These are phyloP conservation scores for Phortica okadai DNA, from an alignment of 2,888 invertebrate species.

Conservation along the genomic window DNA sequence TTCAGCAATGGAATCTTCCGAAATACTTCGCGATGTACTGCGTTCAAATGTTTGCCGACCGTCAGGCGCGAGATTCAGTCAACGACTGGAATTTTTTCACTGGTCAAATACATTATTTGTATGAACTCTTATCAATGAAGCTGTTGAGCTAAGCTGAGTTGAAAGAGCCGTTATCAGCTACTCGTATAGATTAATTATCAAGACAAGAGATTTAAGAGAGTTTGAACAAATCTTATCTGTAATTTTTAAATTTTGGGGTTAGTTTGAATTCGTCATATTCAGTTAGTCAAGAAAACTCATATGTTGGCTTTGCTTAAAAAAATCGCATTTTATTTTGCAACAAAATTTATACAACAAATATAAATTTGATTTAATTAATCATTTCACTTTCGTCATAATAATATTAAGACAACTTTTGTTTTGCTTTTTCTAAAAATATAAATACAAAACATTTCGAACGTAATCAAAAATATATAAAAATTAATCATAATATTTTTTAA, in stretches of 20 bases:
- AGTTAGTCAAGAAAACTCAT: background rate
- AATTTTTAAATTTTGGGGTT: too few relatives aligned
- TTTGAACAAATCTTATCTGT: too few relatives aligned
- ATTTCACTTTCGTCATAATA: background rate
- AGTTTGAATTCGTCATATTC: too few relatives aligned
- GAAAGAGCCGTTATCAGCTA: slow-evolving; percentile 20
- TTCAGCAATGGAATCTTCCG: slow-evolving; percentile 2
- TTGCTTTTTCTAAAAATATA: too few relatives aligned
- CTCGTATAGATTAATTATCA: background rate
- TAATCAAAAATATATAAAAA: background rate
- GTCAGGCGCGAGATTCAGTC: slow-evolving; percentile 43
- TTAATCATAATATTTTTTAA: background rate
- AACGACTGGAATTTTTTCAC: slow-evolving; percentile 48
- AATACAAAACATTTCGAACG: background rate
- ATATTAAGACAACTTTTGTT: background rate
- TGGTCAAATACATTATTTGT: background rate
- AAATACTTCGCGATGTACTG: slow-evolving; percentile 23
- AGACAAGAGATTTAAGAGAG: too few relatives aligned
- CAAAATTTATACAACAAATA: background rate
- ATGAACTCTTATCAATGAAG: slow-evolving; percentile 12
- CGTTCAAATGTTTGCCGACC: slow-evolving; percentile 27
- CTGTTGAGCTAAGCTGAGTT: slow-evolving; percentile 2
- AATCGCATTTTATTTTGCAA: slow-evolving; percentile 7
- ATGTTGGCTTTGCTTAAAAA: background rate
- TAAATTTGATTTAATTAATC: background rate